These are phyloP conservation scores for Thamnophis elegans DNA, from an alignment of 2,797 vertebrate genomes.

Conservation along the genomic window DNA sequence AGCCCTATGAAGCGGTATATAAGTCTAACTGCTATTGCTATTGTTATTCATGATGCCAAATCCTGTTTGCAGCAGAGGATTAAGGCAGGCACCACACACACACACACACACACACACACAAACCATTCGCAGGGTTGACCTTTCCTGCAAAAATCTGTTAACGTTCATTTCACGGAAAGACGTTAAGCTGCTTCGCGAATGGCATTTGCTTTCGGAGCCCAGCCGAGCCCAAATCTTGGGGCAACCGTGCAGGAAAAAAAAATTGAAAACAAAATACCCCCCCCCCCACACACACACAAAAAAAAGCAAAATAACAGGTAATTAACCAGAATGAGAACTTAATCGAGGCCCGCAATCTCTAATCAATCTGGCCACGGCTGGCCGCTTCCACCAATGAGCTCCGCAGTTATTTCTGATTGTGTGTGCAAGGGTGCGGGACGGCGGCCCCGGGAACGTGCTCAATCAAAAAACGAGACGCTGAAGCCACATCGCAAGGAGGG, in stretches of 20 bases:
- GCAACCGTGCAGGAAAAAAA: constrained; percentile 19
- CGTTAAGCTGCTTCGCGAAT: fast-evolving
- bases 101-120: no score
- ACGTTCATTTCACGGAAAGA: constrained; percentile 16
- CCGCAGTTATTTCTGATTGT: constrained; percentile 60
- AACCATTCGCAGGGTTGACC: constrained; percentile 22
- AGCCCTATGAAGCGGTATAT: no score
- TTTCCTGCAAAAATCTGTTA: constrained; percentile 36
- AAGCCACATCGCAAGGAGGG: constrained; percentile 20
- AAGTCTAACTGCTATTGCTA: no score
- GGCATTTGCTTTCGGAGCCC: fast-evolving
- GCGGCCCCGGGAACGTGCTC: constrained; percentile 45
- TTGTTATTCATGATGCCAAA: no score
- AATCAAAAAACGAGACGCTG: constrained; percentile 37
- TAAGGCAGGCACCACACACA: no score
- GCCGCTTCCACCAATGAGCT: constrained; percentile 44
- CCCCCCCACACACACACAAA: no score
- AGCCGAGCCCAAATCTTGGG: constrained; percentile 25
- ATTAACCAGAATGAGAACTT: constrained; percentile 60
- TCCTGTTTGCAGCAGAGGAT: no score
- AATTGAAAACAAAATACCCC: constrained; percentile 35
- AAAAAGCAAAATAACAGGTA: constrained; percentile 53
- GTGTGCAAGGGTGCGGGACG: constrained; percentile 35
- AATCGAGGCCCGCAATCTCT: constrained; percentile 44
- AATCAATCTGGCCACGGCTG: constrained; percentile 56